Base-by-base conservation (phyloP, 2,888 invertebrate genomes). In the Lysandra bellargus region DNA sequence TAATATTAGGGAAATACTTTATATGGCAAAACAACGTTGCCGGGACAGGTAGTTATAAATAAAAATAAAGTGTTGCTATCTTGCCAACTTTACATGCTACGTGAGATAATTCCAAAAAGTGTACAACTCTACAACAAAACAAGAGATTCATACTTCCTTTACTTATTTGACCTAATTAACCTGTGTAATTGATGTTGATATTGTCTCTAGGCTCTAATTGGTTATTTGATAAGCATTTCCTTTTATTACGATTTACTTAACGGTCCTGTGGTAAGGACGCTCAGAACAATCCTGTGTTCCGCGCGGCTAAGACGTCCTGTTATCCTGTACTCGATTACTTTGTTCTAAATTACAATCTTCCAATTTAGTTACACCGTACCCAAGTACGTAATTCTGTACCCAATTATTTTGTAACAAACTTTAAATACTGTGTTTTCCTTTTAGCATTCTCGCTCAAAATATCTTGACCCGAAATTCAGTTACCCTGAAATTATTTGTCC, bases 131-230 rank as follows among this genome's bases (percentile, higher is more conserved):
- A 33, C 33, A 69, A 69, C 33, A 75, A 75, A 49, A 75, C 75
- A 2, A 23, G 12, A 49, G 3, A n/a, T 2, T 75, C 53, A 57
- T 23, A 30, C 23, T 57, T 33, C 76, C 76, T 33, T 4, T 49
- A 30, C 30, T 30, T 49, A 57, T 6, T 57, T 76, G 53, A 53
- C 49, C 57, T 7, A 53, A 76, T 76, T 76, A 57, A 76, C 76
- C 76, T 76, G 53, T 33, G 14, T 76, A 53, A 57, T 76, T 76
- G 33, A 75, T 75, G 57, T 76, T 33, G 57, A 76, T 76, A 76
- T 75, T 30, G 14, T 12, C 23, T 53, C 49, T 53, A 53, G 7
- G 40, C 40, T 40, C 23, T 23, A 23, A 49, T 75, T 75, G 75
- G 30, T 75, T 75, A 64, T 75, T 75, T 33, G 53, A 76, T 57